Conservation (phyloP, 2,797 vertebrate genomes). For the Morelia viridis region DNA sequence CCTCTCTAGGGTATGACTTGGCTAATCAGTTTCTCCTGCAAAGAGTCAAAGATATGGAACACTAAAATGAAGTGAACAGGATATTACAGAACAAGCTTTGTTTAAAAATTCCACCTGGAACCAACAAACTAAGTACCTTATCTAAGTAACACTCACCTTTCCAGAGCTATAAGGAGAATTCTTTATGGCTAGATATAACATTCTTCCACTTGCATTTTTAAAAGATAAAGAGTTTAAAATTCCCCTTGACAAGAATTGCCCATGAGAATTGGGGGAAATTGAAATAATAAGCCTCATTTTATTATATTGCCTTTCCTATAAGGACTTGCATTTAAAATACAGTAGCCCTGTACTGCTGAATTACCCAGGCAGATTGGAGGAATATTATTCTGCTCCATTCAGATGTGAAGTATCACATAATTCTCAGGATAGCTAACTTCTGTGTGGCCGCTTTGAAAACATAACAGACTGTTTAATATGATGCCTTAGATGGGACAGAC, state of each 20-base stretch:
- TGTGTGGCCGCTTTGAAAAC: not conserved
- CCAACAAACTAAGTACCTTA: not conserved
- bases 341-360: not conserved
- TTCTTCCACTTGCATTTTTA: not conserved
- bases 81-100: not conserved
- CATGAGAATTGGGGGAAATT: not conserved
- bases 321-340: not conserved
- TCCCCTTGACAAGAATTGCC: not conserved
- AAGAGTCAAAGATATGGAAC: not conserved
- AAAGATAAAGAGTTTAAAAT: not conserved
- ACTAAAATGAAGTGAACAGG: not conserved
- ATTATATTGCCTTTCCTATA: not conserved
- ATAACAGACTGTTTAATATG: not conserved
- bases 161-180: not conserved
- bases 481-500: not conserved
- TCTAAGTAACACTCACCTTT: not conserved
- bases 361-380: not conserved
- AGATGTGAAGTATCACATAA: not conserved
- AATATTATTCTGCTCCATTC: not conserved
- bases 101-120: not conserved
- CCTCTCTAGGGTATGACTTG: not conserved
- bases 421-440: not conserved
- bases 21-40: not conserved
- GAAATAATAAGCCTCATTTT: not conserved
- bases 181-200: not conserved